Conservation (phyloP, 2,797 vertebrate genomes). For the Enteromius viviparus region DNA sequence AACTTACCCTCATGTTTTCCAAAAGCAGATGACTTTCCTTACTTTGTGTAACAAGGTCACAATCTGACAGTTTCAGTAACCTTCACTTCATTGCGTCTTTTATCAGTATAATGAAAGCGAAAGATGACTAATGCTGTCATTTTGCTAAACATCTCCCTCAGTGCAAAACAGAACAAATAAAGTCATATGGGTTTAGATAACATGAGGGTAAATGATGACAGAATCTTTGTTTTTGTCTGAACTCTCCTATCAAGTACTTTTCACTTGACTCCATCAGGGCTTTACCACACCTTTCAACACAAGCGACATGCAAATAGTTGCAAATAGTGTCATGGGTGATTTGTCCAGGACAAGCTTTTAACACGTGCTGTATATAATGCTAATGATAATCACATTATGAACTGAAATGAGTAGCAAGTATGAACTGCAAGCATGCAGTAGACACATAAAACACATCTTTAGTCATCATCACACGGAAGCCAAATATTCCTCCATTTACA, state of each 20-base stretch:
- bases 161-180: background rate
- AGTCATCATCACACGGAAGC: background rate
- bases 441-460: background rate
- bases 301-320: background rate
- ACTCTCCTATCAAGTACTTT: background rate
- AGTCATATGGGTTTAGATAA: background rate
- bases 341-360: background rate
- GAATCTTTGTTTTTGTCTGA: background rate
- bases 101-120: background rate
- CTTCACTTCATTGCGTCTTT: constrained; percentile 9
- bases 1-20: background rate
- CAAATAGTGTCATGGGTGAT: background rate
- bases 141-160: constrained; percentile 2
- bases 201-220: background rate
- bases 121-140: background rate
- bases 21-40: background rate
- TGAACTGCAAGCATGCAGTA: background rate
- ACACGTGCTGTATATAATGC: too few relatives aligned
- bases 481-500: background rate
- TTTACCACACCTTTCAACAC: background rate
- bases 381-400: background rate
- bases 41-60: background rate
- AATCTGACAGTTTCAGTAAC: background rate
- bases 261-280: background rate
- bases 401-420: background rate